Conservation (phyloP, 2,797 vertebrate species). For the Silurus aristotelis region DNA sequence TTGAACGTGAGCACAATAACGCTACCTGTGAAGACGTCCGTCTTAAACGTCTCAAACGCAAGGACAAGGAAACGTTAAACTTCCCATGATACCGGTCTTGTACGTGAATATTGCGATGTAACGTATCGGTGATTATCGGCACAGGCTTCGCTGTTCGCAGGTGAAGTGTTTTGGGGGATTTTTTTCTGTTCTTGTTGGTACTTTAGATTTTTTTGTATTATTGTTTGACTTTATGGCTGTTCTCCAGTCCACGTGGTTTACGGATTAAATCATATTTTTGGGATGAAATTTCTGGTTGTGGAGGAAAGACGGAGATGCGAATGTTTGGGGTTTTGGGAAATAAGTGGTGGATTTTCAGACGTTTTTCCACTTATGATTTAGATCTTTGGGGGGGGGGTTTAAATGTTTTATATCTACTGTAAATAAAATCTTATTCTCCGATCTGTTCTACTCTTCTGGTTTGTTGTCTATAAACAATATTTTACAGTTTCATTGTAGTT, state of each 20-base stretch:
- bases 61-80: neutral
- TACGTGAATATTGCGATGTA: neutral
- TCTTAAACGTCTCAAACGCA: neutral
- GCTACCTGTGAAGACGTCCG: neutral
- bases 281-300: neutral
- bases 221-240: neutral
- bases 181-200: neutral
- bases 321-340: neutral
- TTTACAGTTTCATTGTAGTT: neutral
- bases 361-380: conserved; percentile 62
- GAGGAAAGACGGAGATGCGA: neutral
- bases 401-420: conserved; percentile 93
- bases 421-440: conserved; percentile 94
- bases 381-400: conserved; percentile 55
- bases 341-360: neutral
- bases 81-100: neutral
- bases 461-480: neutral
- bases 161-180: neutral
- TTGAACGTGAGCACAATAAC: neutral
- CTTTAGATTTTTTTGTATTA: neutral
- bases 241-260: neutral
- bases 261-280: neutral
- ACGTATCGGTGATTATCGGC: neutral
- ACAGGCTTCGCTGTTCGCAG: neutral
- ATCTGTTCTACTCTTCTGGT: conserved; percentile 9